Evolutionary conservation across 1,140 invertebrate genomes (phyloP), one percentile per base, ranked within the genome.

Genomic region (Onthophagus taurus): DNA sequence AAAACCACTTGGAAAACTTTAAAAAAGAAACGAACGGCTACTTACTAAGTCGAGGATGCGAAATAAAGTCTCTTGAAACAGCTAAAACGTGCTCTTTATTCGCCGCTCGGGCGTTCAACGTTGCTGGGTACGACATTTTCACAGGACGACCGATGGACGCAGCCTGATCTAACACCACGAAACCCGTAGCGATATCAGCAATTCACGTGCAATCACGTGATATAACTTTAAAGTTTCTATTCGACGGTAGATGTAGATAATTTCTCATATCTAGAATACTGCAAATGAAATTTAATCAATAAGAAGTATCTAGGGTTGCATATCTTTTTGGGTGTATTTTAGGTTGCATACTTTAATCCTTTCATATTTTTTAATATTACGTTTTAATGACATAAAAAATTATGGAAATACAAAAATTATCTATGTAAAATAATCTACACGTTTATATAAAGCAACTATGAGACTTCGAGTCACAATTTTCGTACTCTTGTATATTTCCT

Each of bases 31-130:
- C 13, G 37, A 39, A 43, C 48, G 14, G 21, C 8, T 67, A 89
- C 89, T 89, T 80, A 97, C 94, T 93, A 50, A 98, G 74, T 64
- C 94, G 81, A 34, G 96, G 95, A 63, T 98, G 94, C 34, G 93
- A 92, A 58, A 96, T 87, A 68, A 97, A 99, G 74, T 99, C 89
- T 59, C 96, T 72, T 44, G 88, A 88, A 35, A 96, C 86, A 43
- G 93, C 94, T 59, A 96, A 72, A 65, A 85, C 77, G 72, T 95
- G 89, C 62, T 92, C 85, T 63, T 74, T 74, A 43, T 58, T 57
- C 41, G 81, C 82, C 66, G 83, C 72, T 33, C 61, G 61, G 13
- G 65, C 53, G 19, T 60, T 64, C 24, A 76, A 64, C 30, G 51
- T 66, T 33, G 63, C 47, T 42, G 53, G 52, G 44, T 51, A 57